phyloP scores from a whole-genome alignment of 2,888 invertebrate species.

The Criorhina ranunculi region DNA sequence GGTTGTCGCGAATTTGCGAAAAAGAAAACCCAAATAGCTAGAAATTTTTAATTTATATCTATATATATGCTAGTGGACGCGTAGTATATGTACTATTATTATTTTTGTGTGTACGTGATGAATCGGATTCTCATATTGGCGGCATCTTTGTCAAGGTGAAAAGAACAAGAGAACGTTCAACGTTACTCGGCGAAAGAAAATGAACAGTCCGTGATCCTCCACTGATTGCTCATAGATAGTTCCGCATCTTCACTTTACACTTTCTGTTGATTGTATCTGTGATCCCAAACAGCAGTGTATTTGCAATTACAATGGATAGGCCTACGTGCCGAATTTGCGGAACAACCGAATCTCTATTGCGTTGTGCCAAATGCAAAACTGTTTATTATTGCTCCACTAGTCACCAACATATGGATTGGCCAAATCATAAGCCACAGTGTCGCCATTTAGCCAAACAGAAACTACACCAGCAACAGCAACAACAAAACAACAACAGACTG shows the following conservation, averaged over 20 bases:
- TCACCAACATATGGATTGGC: conserved; percentile 93
- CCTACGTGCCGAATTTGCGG: conserved; percentile 81
- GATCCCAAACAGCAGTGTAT: background rate
- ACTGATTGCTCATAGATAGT: conserved; percentile 22
- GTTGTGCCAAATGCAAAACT: conserved; percentile 90
- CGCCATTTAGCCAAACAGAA: conserved; percentile 84
- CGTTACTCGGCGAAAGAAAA: background rate
- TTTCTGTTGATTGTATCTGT: too few species aligned
- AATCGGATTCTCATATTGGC: conserved; percentile 25
- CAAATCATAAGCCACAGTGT: conserved; percentile 89
- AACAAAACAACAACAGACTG: conserved; percentile 77
- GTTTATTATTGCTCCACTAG: conserved; percentile 92
- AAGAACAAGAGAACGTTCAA: conserved; percentile 1
- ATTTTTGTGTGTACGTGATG: conserved; percentile 55
- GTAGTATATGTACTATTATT: conserved; percentile 17
- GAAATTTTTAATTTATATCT: conserved; percentile 12
- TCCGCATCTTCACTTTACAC: background rate
- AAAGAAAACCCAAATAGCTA: conserved; percentile 25
- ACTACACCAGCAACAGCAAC: conserved; percentile 78
- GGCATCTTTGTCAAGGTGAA: conserved; percentile 52
- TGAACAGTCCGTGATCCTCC: conserved; percentile 6
- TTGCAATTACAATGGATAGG: conserved; percentile 69
- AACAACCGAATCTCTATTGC: conserved; percentile 85
- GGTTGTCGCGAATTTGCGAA: conserved; percentile 24
- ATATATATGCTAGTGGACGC: background rate